Conservation (phyloP, 2,888 invertebrate genomes). For the Drosophila mulleri region DNA sequence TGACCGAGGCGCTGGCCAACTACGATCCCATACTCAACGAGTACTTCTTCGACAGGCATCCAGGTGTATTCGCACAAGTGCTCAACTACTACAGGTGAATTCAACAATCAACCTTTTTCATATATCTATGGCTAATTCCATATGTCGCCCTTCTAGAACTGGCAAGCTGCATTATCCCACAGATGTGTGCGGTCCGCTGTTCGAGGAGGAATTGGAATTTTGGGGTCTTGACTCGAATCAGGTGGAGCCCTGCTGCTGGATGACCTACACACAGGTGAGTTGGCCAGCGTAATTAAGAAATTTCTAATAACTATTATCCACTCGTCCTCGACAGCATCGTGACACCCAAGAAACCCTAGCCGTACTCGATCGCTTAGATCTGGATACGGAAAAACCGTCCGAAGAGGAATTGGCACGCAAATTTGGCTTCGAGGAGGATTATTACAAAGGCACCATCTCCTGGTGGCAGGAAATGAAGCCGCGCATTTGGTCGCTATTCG, state of each 20-base stretch:
- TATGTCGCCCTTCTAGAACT: conserved; percentile 87
- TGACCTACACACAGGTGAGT: conserved; percentile 97
- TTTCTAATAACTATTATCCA: fast-evolving
- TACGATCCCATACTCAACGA: conserved; percentile 99
- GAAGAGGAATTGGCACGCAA: conserved; percentile 99
- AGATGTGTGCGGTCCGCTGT: conserved; percentile 99
- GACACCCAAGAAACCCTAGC: conserved; percentile 99
- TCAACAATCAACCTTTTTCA: background rate
- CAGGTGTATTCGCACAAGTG: conserved; percentile 98
- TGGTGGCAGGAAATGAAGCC: conserved; percentile 99
- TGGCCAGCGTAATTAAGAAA: fast-evolving
- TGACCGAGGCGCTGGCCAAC: conserved; percentile 98
- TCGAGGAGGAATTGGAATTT: conserved; percentile 99
- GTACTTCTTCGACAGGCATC: conserved; percentile 99
- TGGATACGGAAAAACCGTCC: conserved; percentile 98
- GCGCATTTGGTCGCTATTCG: conserved; percentile 99
- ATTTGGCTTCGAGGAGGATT: conserved; percentile 98
- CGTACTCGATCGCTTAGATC: conserved; percentile 97
- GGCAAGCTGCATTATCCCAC: conserved; percentile 99
- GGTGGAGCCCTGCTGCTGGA: conserved; percentile 99
- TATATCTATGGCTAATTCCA: background rate
- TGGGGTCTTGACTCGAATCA: conserved; percentile 99
- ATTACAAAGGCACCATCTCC: conserved; percentile 94
- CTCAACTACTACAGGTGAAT: conserved; percentile 96
- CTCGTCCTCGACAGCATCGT: conserved; percentile 89